Base-by-base conservation (phyloP, 2,113 vertebrate genomes). In the Corythaeola cristata region DNA sequence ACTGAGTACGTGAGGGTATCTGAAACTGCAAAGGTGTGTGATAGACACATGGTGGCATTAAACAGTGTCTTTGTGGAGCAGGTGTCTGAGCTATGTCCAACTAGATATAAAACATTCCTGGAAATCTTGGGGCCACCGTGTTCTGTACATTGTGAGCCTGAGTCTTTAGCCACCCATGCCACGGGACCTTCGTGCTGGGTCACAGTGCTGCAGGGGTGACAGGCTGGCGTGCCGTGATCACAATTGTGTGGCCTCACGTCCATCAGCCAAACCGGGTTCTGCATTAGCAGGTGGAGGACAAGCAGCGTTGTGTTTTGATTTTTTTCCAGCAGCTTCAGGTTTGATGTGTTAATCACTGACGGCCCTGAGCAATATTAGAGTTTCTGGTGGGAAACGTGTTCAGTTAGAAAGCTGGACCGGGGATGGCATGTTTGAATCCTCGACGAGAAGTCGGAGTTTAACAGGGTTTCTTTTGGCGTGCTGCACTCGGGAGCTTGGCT, bases 1-100 rank as follows among this genome's bases (percentile, higher is more conserved):
- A 35, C 12, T 1, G 2, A 23, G 10, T 49, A 6, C 1, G 2
- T 4, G 23, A 32, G 22, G n/a, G 11, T 77, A 26, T 52, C 80
- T 41, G 41, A 14, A 41, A n/a, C 33, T 23, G 35, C 56, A 32
- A 26, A 44, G 24, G 24, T 30, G 15, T 35, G 71, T n/a, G 72
- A 28, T 44, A 66, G 22, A 14, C 45, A 41, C 1, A 0, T 22
- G 50, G 66, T 74, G 72, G 22, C 49, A 33, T 59, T 87, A 44
- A 47, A 20, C 44, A 50, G 33, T 41, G 41, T 37, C 44, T 66
- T 49, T 47, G 81, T 49, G 66, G 33, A 60, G 30, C 35, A 68
- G 22, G 44, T 50, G 50, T 5, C 53, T 32, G 37, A 80, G 28
- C 45, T 2, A 4, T 66, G 60, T 78, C 60, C 56, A 35, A 19